Percentiles rank a stretch among this genome's conserved stretches.
Conservation (phyloP, 2,888 invertebrate genomes). For the Patella depressa region DNA sequence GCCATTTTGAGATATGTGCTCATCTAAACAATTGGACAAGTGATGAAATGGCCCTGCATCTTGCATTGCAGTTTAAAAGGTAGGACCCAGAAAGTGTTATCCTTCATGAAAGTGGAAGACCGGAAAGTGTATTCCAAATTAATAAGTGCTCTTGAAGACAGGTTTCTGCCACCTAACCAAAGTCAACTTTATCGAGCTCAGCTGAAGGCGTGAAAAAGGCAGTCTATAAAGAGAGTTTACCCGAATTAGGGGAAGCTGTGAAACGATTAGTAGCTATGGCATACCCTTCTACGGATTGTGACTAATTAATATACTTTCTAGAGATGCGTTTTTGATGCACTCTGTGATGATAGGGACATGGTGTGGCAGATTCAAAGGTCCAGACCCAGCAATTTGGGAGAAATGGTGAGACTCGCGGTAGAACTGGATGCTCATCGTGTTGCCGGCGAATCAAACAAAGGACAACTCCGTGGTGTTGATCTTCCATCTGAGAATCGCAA, state of each 20-base stretch:
- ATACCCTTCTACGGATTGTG: background rate
- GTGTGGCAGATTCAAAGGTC: slow-evolving; percentile 9
- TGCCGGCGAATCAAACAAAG: background rate
- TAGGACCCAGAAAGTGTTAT: background rate
- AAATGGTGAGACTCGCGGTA: background rate
- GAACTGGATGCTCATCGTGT: background rate
- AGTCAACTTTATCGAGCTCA: background rate
- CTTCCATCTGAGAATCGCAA: no score
- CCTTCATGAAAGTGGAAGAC: background rate
- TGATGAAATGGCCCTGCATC: background rate
- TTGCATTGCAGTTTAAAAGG: background rate
- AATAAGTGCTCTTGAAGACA: background rate
- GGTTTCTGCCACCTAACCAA: background rate
- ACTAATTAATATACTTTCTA: background rate
- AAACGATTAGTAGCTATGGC: background rate
- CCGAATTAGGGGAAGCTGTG: background rate
- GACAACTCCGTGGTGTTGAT: no score
- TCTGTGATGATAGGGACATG: slow-evolving; percentile 2
- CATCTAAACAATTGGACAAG: background rate
- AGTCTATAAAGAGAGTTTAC: background rate
- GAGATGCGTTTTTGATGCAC: background rate
- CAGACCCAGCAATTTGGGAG: background rate
- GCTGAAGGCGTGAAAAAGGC: background rate
- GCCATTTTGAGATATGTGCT: background rate
- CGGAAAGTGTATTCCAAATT: background rate